Evolutionary conservation across 2,888 invertebrate genomes (phyloP), one percentile per base, ranked within the genome.

Genomic region (Volucella inflata): DNA sequence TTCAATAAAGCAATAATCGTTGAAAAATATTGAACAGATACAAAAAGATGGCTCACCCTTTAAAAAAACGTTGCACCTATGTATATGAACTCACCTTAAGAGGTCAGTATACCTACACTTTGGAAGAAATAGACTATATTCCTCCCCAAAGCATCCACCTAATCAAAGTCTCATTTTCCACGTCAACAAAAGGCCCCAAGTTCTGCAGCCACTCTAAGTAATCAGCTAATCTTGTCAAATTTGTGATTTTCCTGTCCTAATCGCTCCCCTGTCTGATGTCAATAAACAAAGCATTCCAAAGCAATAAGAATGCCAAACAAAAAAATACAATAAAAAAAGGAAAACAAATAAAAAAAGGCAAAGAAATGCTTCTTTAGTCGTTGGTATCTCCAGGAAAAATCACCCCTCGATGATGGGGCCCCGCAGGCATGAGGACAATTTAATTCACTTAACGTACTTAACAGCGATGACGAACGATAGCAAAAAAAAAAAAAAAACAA

Each of bases 371-470:
- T 30, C 30, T 30, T 30, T n/a, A 6, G 14, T 60, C 12, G 12
- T 57, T 36, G 21, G 51, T 71, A 75, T 80, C 80, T 84, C 4
- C 60, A 36, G 53, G 60, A 85, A 64, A 17, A 76, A 77, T 85
- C 80, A 81, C 67, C 85, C 85, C 81, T 76, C 71, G 11, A 30
- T 6, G 42, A 30, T 8, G 36, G 42, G 40, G 42, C 6, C 50
- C 64, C 38, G 36, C 55, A 46, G 81, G 55, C 76, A 85, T 85
- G 68, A 81, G 81, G 85, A 85, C 85, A 85, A 76, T 85, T 85
- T 85, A 85, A 81, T 85, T 85, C 85, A 85, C 81, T 85, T 85
- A 81, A 81, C 81, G 70, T 64, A 75, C 81, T 81, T 81, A 81
- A 81, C 80, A 77, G 81, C 81, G 81, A 85, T 81, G 84, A 76